Percentiles rank a stretch among this genome's conserved stretches.
phyloP scores from a whole-genome alignment of 2,113 vertebrate species.

The Leptobrachium leishanense region DNA sequence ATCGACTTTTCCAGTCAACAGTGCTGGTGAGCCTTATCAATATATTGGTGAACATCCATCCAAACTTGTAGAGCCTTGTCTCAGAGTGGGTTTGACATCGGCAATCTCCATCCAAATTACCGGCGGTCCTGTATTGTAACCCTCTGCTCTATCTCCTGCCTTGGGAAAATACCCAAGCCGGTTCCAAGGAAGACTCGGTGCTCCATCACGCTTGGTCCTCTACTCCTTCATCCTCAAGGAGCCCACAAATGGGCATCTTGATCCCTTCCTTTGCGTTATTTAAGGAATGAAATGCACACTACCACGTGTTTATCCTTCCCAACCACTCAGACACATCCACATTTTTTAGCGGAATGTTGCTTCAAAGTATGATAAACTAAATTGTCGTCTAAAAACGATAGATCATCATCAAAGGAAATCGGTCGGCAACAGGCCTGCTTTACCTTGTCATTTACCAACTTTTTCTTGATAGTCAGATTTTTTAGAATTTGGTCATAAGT shows the following conservation, averaged over 20 bases:
- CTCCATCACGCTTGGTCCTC: conserved; percentile 71
- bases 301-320: conserved; percentile 46
- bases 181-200: conserved; percentile 58
- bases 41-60: conserved; percentile 42
- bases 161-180: conserved; percentile 42
- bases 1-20: conserved; percentile 48
- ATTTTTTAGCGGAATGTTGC: conserved; percentile 96
- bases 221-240: conserved; percentile 56
- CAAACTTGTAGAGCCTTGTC: conserved; percentile 57
- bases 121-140: conserved; percentile 50
- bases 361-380: conserved; percentile 93
- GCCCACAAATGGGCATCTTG: conserved; percentile 68
- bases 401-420: conserved; percentile 89
- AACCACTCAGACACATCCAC: conserved; percentile 84
- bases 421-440: conserved; percentile 92
- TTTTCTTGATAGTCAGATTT: conserved; percentile 92
- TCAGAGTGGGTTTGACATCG: conserved; percentile 53
- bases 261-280: conserved; percentile 67
- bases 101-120: conserved; percentile 49
- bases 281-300: conserved; percentile 70
- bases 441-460: conserved; percentile 85
- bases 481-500: conserved; percentile 96
- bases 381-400: conserved; percentile 94
- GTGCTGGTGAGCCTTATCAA: conserved; percentile 57
- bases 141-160: conserved; percentile 41